Conservation (phyloP, 2,113 vertebrate species). For the Circaetus cinerascens region DNA sequence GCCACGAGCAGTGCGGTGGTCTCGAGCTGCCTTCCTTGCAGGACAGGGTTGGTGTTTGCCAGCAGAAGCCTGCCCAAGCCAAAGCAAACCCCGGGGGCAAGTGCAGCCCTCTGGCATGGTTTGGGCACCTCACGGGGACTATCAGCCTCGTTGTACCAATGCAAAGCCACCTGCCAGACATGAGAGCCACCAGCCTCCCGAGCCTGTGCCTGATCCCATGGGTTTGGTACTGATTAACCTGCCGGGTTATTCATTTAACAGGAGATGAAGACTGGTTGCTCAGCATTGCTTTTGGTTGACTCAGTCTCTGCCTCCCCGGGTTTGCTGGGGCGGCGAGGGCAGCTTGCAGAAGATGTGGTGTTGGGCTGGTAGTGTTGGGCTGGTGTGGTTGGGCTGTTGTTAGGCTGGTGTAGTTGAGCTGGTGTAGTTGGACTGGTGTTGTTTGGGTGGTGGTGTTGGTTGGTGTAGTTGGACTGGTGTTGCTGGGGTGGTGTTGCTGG, state of each 20-base stretch:
- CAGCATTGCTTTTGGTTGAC: neutral
- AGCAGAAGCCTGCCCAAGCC: neutral
- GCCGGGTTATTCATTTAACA: neutral
- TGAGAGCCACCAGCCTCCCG: neutral
- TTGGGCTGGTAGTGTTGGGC: neutral
- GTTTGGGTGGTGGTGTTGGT: neutral
- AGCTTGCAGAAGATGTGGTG: neutral
- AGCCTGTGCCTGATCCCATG: neutral
- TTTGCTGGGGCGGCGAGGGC: fast-evolving
- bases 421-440: fast-evolving
- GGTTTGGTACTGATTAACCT: neutral
- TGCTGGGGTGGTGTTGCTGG: neutral
- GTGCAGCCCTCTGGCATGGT: neutral
- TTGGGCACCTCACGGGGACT: neutral
- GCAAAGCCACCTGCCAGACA: neutral
- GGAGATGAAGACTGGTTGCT: neutral
- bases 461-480: neutral
- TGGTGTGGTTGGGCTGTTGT: neutral
- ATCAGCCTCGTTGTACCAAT: fast-evolving
- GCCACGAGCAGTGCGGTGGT: fast-evolving
- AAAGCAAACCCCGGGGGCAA: fast-evolving
- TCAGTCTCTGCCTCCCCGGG: neutral
- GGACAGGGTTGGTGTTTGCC: neutral
- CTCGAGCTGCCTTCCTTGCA: neutral
- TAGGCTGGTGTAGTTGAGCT: neutral